Percentiles rank a stretch among this genome's conserved stretches.
These are phyloP conservation scores for Ennomos quercinarius DNA, from an alignment of 2,888 invertebrate genomes.

Conservation along the genomic window DNA sequence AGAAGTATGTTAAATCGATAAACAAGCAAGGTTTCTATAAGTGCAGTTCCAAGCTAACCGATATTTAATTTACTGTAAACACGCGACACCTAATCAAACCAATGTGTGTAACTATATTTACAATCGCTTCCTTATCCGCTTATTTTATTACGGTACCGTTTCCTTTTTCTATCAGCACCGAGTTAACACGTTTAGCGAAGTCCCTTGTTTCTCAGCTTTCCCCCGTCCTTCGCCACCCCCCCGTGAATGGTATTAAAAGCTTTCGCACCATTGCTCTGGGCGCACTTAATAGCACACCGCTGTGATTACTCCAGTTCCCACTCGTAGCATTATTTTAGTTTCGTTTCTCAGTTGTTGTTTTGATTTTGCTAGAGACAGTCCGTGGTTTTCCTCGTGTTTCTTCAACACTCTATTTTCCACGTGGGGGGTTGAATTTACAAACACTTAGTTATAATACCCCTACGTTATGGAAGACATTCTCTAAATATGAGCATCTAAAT, in stretches of 20 bases:
- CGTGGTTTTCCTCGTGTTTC: no score
- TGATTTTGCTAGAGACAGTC: background rate
- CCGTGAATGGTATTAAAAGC: conserved; percentile 51
- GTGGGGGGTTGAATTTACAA: no score
- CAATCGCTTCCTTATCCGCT: conserved; percentile 18
- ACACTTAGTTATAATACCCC: no score
- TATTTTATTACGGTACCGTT: conserved; percentile 32
- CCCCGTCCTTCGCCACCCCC: conserved; percentile 9
- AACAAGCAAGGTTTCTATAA: no score
- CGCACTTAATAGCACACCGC: conserved; percentile 22
- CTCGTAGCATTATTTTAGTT: conserved; percentile 7
- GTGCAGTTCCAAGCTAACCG: background rate
- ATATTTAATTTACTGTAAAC: conserved; percentile 1
- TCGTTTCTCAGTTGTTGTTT: background rate
- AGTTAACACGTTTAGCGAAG: conserved; percentile 44
- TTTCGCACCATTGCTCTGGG: conserved; percentile 42
- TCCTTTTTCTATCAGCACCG: conserved; percentile 35
- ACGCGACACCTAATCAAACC: conserved; percentile 1
- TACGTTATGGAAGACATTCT: no score
- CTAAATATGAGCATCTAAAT: no score
- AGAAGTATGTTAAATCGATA: no score
- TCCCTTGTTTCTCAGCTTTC: conserved; percentile 9
- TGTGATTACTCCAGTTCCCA: conserved; percentile 15
- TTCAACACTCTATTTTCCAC: no score
- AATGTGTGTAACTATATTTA: conserved; percentile 13